These are phyloP conservation scores for Ifrita kowaldi DNA, from an alignment of 2,113 vertebrate species.

Conservation along the genomic window DNA sequence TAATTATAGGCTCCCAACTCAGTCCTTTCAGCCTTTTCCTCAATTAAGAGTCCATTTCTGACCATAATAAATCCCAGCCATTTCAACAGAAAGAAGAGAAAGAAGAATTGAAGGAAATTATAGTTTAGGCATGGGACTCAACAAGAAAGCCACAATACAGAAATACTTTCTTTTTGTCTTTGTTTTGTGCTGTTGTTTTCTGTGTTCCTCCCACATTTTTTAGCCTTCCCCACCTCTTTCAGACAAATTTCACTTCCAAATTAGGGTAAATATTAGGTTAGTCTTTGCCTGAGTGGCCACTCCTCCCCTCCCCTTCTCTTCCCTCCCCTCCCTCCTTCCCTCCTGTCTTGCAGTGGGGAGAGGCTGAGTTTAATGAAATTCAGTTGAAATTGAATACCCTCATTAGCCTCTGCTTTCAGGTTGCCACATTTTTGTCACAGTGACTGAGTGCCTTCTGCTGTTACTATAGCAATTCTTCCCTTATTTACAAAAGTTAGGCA, in stretches of 20 bases:
- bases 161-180: neutral
- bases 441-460: neutral
- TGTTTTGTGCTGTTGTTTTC: neutral
- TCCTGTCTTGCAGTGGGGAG: neutral
- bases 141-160: neutral
- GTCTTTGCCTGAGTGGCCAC: neutral
- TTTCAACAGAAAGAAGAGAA: neutral
- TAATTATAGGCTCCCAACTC: neutral
- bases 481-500: neutral
- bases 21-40: neutral
- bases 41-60: neutral
- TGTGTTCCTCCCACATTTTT: neutral
- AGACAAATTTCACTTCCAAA: neutral
- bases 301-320: neutral
- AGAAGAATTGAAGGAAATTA: neutral
- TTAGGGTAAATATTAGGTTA: neutral
- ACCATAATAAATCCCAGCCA: neutral
- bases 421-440: conserved; percentile 2
- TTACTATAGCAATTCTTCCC: conserved; percentile 5
- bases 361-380: neutral
- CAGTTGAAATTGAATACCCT: neutral
- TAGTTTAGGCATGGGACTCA: neutral
- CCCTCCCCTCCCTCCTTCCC: neutral
- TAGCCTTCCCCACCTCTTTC: neutral
- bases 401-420: neutral